Evolutionary conservation across 2,888 invertebrate genomes (phyloP), one percentile per base, ranked within the genome.

Genomic region (Lobophora halterata): DNA sequence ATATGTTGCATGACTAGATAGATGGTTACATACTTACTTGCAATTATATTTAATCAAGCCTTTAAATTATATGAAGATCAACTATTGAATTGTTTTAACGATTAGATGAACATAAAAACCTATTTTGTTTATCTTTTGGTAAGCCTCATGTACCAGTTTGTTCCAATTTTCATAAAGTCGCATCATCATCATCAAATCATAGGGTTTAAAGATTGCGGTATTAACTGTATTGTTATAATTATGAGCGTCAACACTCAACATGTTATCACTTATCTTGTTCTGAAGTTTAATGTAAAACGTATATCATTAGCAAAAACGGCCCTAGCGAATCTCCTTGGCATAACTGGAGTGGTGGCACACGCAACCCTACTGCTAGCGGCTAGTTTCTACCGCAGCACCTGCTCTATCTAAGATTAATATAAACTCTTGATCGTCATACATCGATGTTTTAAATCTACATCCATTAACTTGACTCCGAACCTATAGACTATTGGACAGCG

Each of bases 321-420:
- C 69, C 65, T 53, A 60, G 61, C 66, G 71, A 74, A 63, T 78
- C 75, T 77, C 72, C 72, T 76, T 75, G 73, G 65, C 69, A 61
- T 71, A 81, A 82, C 82, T 78, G 68, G 85, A 79, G 72, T 64
- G n/a, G n/a, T n/a, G 64, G 65, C 68, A 52, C 85, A 83, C 80
- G 82, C 85, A 82, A 81, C 78, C 80, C 80, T 65, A 60, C 46
- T 63, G 71, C 77, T 79, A 63, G 52, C 61, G 73, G 81, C 74
- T 49, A 52, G 71, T 65, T 74, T 77, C 79, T 77, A 79, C 65
- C 65, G 55, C 62, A 65, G 64, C 80, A 81, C 79, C 79, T 82
- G 82, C 62, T 60, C 53, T 57, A 57, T 61, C 55, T 61, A 55
- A 65, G 58, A 55, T 56, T 55, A 41, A 41, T 49, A 51, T 61